phyloP scores from a whole-genome alignment of 2,797 vertebrate genomes.

The Ctenochaetus hawaiiensis region DNA sequence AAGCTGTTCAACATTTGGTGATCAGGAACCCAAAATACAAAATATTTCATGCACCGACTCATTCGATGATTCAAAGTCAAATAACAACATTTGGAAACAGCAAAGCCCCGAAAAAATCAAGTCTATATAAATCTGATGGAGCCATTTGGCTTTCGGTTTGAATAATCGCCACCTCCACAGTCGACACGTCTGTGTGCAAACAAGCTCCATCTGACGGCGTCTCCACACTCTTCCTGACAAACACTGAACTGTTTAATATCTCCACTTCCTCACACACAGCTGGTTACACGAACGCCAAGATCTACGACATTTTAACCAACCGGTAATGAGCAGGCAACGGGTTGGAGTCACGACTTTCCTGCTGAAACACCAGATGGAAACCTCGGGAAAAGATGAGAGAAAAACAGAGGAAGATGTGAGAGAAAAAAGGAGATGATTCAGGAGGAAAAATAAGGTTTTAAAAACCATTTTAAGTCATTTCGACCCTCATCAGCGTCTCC shows the following conservation, averaged over 20 bases:
- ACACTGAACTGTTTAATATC: neutral
- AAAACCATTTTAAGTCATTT: neutral
- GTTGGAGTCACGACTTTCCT: neutral
- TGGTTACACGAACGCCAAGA: neutral
- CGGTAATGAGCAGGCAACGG: neutral
- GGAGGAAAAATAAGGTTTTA: neutral
- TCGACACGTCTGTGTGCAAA: neutral
- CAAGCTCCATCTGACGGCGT: too few relatives aligned
- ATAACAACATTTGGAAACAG: neutral
- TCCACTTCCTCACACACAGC: neutral
- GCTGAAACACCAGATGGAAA: neutral
- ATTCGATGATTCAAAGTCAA: neutral
- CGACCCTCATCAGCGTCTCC: neutral
- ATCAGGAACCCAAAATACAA: neutral
- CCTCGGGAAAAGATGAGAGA: rapidly evolving
- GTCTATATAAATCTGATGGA: neutral
- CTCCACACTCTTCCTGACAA: neutral
- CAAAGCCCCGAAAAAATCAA: too few relatives aligned
- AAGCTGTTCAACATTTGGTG: neutral
- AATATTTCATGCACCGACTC: neutral
- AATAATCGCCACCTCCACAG: conserved; percentile 1
- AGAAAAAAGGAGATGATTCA: neutral
- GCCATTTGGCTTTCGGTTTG: conserved; percentile 17
- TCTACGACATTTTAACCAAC: neutral
- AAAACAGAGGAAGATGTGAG: neutral